Evolutionary conservation across 2,797 vertebrate species (phyloP), one percentile per base, ranked within the genome.

Genomic region (Harpagifer antarcticus): DNA sequence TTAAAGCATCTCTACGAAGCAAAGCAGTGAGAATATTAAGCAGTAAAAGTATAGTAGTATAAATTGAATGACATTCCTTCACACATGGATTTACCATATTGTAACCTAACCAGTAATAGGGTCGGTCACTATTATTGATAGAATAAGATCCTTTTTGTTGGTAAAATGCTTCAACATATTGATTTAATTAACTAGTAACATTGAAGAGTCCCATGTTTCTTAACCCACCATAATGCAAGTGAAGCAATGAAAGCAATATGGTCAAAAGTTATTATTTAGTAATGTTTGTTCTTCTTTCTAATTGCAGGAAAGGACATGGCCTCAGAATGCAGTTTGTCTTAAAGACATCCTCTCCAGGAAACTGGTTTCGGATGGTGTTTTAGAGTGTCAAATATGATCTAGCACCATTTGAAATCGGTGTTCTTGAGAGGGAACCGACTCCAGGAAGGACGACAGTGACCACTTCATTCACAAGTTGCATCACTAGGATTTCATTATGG

Each of bases 381-480:
- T 99, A 99, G 97, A 99, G 97, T 97, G 95, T 94, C 90, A 94
- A 95, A 84, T 92, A 93, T 93, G 90, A 96, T 99, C 98, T 99
- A 99, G 98, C 98, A 99, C 98, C 98, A 99, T 99, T 98, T 99
- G 98, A 99, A 99, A 99, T 99, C 98, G 98, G 98, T 99, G 98
- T 99, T 97, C 97, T 97, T 97, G 96, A 96, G 97, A 93, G 88
- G 96, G 97, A 95, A 96, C 95, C 90, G 87, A 19, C 89, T 15
- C 31, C 81, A 40, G 74, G 20, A n/a, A 14, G 20, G 56, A 64
- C 5, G 5, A 27, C 64, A 9, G 16, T 0, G 2, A 44, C 33
- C 0, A 2, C 12, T 10, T 76, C 31, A 49, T 20, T 40, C 17
- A 31, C 44, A 1, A 56, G 5, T 4, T 37, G 6, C 33, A 37